These are phyloP conservation scores for Progne subis DNA, from an alignment of 2,113 vertebrate species.

Conservation along the genomic window DNA sequence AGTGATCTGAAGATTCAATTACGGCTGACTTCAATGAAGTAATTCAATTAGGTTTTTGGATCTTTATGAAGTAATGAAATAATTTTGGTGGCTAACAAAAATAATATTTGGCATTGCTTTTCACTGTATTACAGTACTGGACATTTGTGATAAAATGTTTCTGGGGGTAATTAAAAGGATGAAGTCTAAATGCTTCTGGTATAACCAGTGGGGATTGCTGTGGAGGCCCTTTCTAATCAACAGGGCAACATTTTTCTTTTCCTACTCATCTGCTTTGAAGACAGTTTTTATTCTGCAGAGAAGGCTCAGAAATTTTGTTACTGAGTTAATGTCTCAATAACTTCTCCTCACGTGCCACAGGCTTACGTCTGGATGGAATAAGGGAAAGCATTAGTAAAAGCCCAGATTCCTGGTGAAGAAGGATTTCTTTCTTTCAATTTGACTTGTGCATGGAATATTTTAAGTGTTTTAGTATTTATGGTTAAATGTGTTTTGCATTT, in stretches of 20 bases:
- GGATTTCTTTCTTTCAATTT: background rate
- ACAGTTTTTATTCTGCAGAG: background rate
- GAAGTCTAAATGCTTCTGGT: background rate
- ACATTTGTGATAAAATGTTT: background rate
- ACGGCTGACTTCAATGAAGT: background rate
- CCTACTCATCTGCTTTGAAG: background rate
- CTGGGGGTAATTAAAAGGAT: background rate
- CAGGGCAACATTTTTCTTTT: background rate
- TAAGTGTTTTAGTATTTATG: background rate
- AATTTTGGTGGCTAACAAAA: background rate
- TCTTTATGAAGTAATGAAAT: background rate
- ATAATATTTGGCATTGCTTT: background rate
- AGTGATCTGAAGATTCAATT: background rate
- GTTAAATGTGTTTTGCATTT: background rate
- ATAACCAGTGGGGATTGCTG: background rate
- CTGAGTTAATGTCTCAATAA: background rate
- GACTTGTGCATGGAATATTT: background rate
- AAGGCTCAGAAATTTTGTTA: background rate
- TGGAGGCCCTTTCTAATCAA: background rate
- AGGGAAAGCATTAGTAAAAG: background rate
- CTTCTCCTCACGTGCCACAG: background rate
- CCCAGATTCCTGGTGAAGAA: background rate
- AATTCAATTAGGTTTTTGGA: background rate
- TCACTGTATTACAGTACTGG: background rate
- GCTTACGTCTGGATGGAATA: background rate